A percentile compares a stretch with the other conserved stretches of the same genome.
Conservation (phyloP, 2,888 invertebrate species). For the Argyra leucocephala region DNA sequence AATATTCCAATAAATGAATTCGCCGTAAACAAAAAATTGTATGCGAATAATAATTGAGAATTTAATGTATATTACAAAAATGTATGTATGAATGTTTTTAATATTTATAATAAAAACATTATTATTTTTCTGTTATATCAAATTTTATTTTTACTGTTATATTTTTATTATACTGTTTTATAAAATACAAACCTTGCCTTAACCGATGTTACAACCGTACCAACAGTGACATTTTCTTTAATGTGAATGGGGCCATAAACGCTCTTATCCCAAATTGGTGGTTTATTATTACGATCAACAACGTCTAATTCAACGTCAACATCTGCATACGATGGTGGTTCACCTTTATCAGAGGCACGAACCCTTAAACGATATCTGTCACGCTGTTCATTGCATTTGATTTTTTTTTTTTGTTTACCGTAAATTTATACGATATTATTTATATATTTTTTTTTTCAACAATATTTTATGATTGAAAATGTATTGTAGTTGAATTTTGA, state of each 20-base stretch:
- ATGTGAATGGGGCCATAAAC: conserved; percentile 96
- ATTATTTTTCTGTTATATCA: too few species aligned
- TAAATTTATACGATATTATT: conserved; percentile 12
- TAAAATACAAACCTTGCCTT: conserved; percentile 96
- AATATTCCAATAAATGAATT: too few species aligned
- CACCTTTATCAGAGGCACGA: conserved; percentile 92
- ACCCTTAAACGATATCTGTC: conserved; percentile 94
- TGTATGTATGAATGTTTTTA: too few species aligned
- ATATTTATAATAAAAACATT: too few species aligned
- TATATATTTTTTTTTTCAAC: not conserved
- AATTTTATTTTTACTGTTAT: too few species aligned
- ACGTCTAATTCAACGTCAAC: conserved; percentile 97
- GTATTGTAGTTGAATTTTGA: too few species aligned
- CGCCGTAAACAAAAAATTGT: too few species aligned
- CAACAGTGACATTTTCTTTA: conserved; percentile 98
- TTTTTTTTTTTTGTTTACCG: conserved; percentile 14
- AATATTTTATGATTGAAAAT: too few species aligned
- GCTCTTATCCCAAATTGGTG: conserved; percentile 89
- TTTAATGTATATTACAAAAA: too few species aligned
- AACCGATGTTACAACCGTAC: conserved; percentile 95
- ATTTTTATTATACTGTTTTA: conserved; percentile 40
- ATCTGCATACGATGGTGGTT: conserved; percentile 83
- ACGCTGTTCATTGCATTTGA: conserved; percentile 54
- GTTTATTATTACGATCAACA: conserved; percentile 97
- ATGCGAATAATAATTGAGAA: too few species aligned